Percentiles rank a stretch among this genome's conserved stretches.
Evolutionary conservation across 92 coral and sea anemone genomes (phyloP).

Genomic region (Epizoanthus scotinus): DNA sequence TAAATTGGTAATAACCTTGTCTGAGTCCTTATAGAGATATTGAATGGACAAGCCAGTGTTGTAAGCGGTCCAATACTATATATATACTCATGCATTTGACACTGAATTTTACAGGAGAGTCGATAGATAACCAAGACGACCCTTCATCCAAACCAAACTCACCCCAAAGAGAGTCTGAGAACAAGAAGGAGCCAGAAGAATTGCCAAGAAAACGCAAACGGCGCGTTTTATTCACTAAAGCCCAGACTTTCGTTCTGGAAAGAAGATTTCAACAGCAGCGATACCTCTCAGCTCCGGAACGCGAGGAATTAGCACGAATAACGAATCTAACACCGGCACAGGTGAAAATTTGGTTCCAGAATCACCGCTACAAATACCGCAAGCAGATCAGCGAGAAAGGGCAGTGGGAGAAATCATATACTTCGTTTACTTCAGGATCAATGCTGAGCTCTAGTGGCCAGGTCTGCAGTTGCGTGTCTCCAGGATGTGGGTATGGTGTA

Average conservation of each 20-base stretch:
- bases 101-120: conserved; percentile 11
- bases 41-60: background rate
- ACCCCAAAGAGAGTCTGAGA: conserved; percentile 15
- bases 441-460: conserved; percentile 80
- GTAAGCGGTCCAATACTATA: background rate
- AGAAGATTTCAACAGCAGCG: conserved; percentile 94
- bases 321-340: conserved; percentile 96
- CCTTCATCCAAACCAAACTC: conserved; percentile 37
- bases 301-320: conserved; percentile 95
- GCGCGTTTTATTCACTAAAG: conserved; percentile 94
- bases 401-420: conserved; percentile 85
- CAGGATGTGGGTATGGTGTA: conserved; percentile 73
- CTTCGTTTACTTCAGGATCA: conserved; percentile 65
- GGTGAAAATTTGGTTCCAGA: conserved; percentile 99
- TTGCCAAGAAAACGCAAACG: conserved; percentile 77
- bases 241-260: conserved; percentile 96
- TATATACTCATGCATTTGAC: background rate
- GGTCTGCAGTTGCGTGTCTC: conserved; percentile 81
- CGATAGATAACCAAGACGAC: conserved; percentile 4
- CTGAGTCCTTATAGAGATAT: background rate
- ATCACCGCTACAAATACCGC: conserved; percentile 96
- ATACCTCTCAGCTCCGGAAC: conserved; percentile 96
- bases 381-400: conserved; percentile 98
- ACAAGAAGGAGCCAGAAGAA: conserved; percentile 46
- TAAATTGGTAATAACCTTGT: background rate